Conservation (phyloP, 2,113 vertebrate genomes). For the Lamprologus ornatipinnis region DNA sequence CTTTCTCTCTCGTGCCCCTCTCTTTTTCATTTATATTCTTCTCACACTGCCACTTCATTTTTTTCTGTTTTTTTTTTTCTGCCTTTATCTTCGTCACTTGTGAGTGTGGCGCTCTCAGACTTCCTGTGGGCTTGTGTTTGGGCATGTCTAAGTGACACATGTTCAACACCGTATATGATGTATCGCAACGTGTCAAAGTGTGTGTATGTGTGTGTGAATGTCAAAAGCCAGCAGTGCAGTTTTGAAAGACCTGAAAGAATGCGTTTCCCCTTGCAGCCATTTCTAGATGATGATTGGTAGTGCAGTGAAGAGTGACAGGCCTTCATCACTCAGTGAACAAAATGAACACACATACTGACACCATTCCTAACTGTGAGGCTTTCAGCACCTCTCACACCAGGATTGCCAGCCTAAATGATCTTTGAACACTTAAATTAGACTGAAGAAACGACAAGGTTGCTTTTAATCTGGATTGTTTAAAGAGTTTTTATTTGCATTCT, state of each 20-base stretch:
- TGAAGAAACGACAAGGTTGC: not conserved
- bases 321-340: slow-evolving; percentile 14
- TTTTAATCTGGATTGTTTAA: not conserved
- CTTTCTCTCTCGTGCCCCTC: not conserved
- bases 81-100: not conserved
- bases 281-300: not conserved
- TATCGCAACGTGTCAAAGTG: not conserved
- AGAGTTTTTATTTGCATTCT: not conserved
- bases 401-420: not conserved
- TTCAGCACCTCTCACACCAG: not conserved
- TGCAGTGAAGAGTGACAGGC: slow-evolving; percentile 15
- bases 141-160: not conserved
- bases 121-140: not conserved
- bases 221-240: not conserved
- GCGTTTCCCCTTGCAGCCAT: not conserved
- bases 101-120: not conserved
- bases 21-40: not conserved
- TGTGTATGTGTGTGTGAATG: slow-evolving; percentile 1
- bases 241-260: not conserved
- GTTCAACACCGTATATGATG: not conserved
- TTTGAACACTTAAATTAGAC: not conserved
- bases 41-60: not conserved
- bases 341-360: not conserved
- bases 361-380: not conserved
- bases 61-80: not conserved